Evolutionary conservation across 1,140 invertebrate species (phyloP).

Genomic region (Eufriesea mexicana): DNA sequence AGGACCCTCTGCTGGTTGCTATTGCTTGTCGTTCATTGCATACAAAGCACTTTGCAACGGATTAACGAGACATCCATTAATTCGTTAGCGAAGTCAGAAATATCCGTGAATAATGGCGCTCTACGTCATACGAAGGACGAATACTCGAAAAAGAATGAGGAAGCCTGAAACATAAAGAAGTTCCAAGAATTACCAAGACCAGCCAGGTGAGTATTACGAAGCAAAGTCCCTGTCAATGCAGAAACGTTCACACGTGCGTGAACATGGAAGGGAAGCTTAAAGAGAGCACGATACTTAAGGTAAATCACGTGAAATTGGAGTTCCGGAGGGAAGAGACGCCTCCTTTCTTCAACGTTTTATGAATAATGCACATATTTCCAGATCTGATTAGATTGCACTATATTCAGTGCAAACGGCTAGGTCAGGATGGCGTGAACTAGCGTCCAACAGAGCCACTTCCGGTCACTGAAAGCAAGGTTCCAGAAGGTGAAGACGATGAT

Average conservation of each 20-base stretch:
- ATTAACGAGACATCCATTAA: neutral
- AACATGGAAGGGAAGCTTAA: conserved; percentile 87
- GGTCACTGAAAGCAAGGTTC: conserved; percentile 64
- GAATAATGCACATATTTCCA: conserved; percentile 45
- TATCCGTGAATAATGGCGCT: neutral
- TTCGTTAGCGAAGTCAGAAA: neutral
- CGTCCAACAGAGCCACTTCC: conserved; percentile 89
- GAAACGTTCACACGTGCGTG: conserved; percentile 91
- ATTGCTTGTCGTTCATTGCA: conserved; percentile 4
- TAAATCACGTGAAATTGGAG: conserved; percentile 47
- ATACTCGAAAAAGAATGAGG: too few species aligned
- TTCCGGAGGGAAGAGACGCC: neutral
- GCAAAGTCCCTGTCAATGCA: conserved; percentile 84
- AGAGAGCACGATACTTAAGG: conserved; percentile 80
- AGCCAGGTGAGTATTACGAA: conserved; percentile 53
- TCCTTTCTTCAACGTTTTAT: neutral
- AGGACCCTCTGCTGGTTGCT: conserved; percentile 8
- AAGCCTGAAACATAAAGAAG: neutral
- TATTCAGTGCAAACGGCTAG: conserved; percentile 87
- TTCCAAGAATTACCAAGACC: neutral
- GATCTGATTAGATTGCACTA: conserved; percentile 84
- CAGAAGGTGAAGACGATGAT: conserved; percentile 85
- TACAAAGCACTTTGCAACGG: neutral
- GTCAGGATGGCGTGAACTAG: conserved; percentile 88
- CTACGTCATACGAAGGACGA: neutral